Conservation (phyloP, 92 coral and sea anemone species). For the Palythoa heliodiscus region DNA sequence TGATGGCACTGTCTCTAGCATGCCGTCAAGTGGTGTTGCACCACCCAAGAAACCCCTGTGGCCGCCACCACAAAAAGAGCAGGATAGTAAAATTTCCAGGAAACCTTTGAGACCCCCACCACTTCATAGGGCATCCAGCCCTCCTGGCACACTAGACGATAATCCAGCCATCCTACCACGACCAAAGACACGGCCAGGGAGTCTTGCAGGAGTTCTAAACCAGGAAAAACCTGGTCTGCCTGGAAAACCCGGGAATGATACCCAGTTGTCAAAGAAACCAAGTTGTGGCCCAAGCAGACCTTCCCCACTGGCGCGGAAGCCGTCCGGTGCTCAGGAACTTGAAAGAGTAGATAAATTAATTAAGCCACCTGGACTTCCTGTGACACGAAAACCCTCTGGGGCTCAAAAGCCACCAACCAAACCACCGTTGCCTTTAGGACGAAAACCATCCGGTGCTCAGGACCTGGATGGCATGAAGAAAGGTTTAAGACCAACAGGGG, state of each 20-base stretch:
- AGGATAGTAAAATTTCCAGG: not conserved
- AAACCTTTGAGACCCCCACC: slow-evolving; percentile 21
- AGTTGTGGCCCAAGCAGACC: slow-evolving; percentile 30
- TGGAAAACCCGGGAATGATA: slow-evolving; percentile 26
- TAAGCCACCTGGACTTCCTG: slow-evolving; percentile 29
- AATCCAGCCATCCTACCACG: slow-evolving; percentile 3
- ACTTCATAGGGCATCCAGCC: slow-evolving; percentile 18
- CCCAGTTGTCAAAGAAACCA: slow-evolving; percentile 45
- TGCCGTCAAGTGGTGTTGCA: slow-evolving; percentile 8
- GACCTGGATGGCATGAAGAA: slow-evolving; percentile 32
- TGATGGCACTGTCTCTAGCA: not conserved
- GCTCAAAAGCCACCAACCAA: slow-evolving; percentile 44
- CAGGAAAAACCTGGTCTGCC: slow-evolving; percentile 32
- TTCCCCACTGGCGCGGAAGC: slow-evolving; percentile 10
- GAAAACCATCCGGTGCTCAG: slow-evolving; percentile 42
- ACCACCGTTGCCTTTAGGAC: slow-evolving; percentile 38
- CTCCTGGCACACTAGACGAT: slow-evolving; percentile 25
- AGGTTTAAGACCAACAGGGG: slow-evolving; percentile 23
- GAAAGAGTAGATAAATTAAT: not conserved
- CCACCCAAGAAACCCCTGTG: slow-evolving; percentile 30
- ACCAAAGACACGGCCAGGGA: slow-evolving; percentile 49
- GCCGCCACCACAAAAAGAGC: slow-evolving; percentile 23
- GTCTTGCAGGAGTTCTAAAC: slow-evolving; percentile 57
- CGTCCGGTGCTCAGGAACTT: slow-evolving; percentile 31
- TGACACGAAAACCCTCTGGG: slow-evolving; percentile 31